Base-by-base conservation (phyloP, 1,140 invertebrate genomes). In the Andricus grossulariae region DNA sequence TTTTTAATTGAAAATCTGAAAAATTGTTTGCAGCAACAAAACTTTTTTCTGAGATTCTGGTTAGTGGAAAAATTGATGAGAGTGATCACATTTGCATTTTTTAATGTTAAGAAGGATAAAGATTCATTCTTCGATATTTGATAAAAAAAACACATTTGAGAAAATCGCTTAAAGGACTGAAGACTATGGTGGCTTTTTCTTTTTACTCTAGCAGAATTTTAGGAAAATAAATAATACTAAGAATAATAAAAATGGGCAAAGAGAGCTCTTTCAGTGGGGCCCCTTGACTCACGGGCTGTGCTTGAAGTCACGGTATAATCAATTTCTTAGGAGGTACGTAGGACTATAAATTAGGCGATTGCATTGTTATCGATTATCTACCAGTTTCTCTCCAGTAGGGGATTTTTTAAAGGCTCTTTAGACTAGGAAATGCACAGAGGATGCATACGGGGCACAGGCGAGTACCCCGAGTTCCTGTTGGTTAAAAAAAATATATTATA, bases 201-300 rank as follows among this genome's bases (percentile, higher is more conserved):
- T 57, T 66, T 16, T 66, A 66, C 15, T 66, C 60, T 66, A 66
- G 60, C 39, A 32, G 13, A 66, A 66, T 66, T 55, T 66, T 66
- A 66, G 74, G 66, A 52, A 11, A 71, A 52, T 51, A 73, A 73
- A 21, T 54, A n/a, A 39, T 13, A 52, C 18, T 66, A 75, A 70
- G 13, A 77, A 75, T 76, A 76, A 71, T 76, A 76, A 80, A 73
- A 72, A 80, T 78, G 81, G 76, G 74, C 78, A 80, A 79, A 72
- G 75, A 80, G 81, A 81, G 79, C 80, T 84, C 83, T 82, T 60
- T 74, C 71, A 72, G 77, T 75, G 71, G 83, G 73, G 80, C 84
- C 81, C 60, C 82, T 87, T 88, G 83, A 86, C 85, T 84, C 80
- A 84, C 79, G 87, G 86, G 87, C 87, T 89, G 88, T 88, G 88